A percentile compares a stretch with the other conserved stretches of the same genome.
These are phyloP conservation scores for Zygothrica quintamaculata DNA, from an alignment of 2,888 invertebrate genomes.

Conservation along the genomic window DNA sequence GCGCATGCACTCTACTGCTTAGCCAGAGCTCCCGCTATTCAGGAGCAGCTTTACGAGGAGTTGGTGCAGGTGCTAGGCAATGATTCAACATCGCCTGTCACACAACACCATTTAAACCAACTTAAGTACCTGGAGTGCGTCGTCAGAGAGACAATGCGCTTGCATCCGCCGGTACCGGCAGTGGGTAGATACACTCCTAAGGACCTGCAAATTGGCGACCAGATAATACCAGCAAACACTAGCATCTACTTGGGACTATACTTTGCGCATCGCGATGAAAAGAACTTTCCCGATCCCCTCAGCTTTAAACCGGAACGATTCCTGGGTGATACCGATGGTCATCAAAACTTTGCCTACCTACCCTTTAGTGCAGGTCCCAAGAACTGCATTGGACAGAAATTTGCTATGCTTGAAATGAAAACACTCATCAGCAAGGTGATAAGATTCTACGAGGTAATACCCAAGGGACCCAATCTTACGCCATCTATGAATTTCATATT, in stretches of 20 bases:
- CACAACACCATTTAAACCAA: slow-evolving; percentile 53
- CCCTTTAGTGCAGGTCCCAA: slow-evolving; percentile 81
- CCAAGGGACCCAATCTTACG: slow-evolving; percentile 62
- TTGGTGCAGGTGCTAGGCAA: slow-evolving; percentile 65
- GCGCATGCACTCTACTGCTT: slow-evolving; percentile 72
- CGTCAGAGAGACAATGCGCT: slow-evolving; percentile 87
- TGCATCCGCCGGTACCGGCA: slow-evolving; percentile 88
- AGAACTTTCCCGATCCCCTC: slow-evolving; percentile 70
- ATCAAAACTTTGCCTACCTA: slow-evolving; percentile 68
- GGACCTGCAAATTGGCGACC: slow-evolving; percentile 84
- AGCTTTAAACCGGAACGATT: slow-evolving; percentile 77
- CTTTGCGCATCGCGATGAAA: slow-evolving; percentile 64
- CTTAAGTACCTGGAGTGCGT: slow-evolving; percentile 86
- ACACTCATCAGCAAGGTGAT: slow-evolving; percentile 71
- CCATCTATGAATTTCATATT: slow-evolving; percentile 72
- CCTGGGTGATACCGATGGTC: slow-evolving; percentile 84
- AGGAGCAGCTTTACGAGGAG: slow-evolving; percentile 67
- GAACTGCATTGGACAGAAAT: slow-evolving; percentile 82
- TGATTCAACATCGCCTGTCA: slow-evolving; percentile 50
- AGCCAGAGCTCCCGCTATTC: slow-evolving; percentile 69
- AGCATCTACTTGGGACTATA: slow-evolving; percentile 67
- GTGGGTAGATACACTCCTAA: slow-evolving; percentile 86
- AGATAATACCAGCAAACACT: slow-evolving; percentile 69
- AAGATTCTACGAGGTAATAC: slow-evolving; percentile 68
- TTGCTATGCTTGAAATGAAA: slow-evolving; percentile 81